Evolutionary conservation across 2,888 invertebrate species (phyloP).

Genomic region (Hemistola chrysoprasaria): DNA sequence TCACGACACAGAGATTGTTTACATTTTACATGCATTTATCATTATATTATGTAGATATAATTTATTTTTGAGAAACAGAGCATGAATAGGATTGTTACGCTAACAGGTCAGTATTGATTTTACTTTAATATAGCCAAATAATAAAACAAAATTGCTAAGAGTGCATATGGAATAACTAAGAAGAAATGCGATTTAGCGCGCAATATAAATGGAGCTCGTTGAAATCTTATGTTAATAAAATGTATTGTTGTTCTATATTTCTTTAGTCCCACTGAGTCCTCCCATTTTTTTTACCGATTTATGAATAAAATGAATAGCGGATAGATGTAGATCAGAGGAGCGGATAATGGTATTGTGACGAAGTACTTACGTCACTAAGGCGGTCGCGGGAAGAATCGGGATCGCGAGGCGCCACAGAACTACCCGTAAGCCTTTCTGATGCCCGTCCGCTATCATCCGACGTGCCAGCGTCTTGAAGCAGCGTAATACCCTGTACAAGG

Average conservation of each 20-base stretch:
- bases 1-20: conserved; percentile 4
- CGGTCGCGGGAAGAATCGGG: conserved; percentile 92
- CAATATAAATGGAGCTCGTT: conserved; percentile 20
- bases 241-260: too few species aligned
- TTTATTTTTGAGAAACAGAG: too few species aligned
- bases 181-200: conserved; percentile 7
- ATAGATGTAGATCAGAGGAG: conserved; percentile 23
- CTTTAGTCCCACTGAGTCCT: conserved; percentile 6
- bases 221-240: conserved; percentile 17
- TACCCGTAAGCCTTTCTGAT: conserved; percentile 90
- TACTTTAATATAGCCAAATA: too few species aligned
- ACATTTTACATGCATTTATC: conserved; percentile 9
- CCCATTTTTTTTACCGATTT: conserved; percentile 12
- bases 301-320: conserved; percentile 23
- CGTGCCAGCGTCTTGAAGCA: conserved; percentile 90
- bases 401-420: conserved; percentile 88
- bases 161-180: too few species aligned
- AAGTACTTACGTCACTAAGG: conserved; percentile 90
- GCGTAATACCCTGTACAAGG: conserved; percentile 86
- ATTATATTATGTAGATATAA: background rate
- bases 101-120: too few species aligned
- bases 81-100: too few species aligned
- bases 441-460: conserved; percentile 93
- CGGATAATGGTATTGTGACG: conserved; percentile 24
- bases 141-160: too few species aligned